phyloP scores from a whole-genome alignment of 2,888 invertebrate genomes.

The Drosophila borealis region DNA sequence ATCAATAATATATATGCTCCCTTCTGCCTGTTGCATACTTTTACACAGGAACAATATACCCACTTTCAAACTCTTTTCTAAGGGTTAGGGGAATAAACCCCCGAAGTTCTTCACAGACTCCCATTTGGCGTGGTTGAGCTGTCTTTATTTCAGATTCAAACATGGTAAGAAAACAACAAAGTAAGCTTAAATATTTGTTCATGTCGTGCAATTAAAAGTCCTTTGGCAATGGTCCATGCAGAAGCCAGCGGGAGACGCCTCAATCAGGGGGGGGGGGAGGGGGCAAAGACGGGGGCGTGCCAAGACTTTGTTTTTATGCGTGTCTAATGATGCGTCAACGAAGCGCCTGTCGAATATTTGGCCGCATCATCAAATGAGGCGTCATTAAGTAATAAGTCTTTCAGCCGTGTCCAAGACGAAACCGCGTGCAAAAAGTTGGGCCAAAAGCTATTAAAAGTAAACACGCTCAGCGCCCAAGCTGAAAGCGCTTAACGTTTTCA shows the following conservation, averaged over 20 bases:
- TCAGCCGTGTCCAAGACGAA: constrained; percentile 28
- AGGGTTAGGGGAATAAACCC: too few species aligned
- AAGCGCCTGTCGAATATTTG: constrained; percentile 37
- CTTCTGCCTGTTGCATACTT: too few species aligned
- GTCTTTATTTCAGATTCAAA: too few species aligned
- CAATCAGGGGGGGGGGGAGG: neutral
- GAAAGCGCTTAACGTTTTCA: constrained; percentile 68
- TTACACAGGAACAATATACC: too few species aligned
- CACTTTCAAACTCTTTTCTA: too few species aligned
- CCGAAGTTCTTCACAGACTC: too few species aligned
- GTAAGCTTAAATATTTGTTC: constrained; percentile 27
- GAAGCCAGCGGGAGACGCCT: neutral
- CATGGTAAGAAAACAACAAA: neutral
- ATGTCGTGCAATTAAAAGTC: constrained; percentile 62
- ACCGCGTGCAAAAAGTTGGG: constrained; percentile 34
- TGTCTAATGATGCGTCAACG: constrained; percentile 71
- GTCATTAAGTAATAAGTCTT: constrained; percentile 79
- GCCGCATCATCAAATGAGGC: constrained; percentile 72
- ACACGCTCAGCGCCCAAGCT: constrained; percentile 11
- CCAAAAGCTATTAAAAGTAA: constrained; percentile 69
- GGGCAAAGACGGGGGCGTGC: neutral
- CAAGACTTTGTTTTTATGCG: constrained; percentile 48
- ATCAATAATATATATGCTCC: too few species aligned
- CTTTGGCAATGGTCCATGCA: constrained; percentile 38
- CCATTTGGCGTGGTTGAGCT: too few species aligned